Conservation (phyloP, 2,113 vertebrate species). For the Pachypanchax playfairii region DNA sequence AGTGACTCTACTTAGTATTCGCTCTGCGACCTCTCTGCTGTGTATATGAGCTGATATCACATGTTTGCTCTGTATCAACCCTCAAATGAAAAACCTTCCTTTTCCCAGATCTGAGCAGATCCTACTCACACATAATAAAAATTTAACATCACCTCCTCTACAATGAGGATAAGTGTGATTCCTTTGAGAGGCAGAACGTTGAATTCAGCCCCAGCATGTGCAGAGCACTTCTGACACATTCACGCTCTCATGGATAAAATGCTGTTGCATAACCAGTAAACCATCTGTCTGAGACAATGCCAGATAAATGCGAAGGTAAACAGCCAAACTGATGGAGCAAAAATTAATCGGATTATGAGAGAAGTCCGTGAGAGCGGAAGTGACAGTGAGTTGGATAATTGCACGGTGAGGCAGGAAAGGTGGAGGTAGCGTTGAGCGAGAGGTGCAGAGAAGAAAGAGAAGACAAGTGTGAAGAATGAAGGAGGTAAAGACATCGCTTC, state of each 20-base stretch:
- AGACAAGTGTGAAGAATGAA: not conserved
- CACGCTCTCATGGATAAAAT: conserved; percentile 52
- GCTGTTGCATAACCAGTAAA: conserved; percentile 53
- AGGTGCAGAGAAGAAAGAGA: not conserved
- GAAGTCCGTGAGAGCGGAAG: conserved; percentile 22
- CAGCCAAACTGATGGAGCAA: conserved; percentile 15
- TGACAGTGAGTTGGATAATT: conserved; percentile 37
- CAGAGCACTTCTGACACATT: conserved; percentile 47
- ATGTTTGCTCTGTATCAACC: conserved; percentile 43
- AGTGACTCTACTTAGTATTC: conserved; percentile 24
- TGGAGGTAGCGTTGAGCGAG: conserved; percentile 16
- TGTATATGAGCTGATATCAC: conserved; percentile 22
- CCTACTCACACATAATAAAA: conserved; percentile 61
- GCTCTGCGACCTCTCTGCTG: conserved; percentile 16
- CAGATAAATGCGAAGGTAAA: conserved; percentile 46
- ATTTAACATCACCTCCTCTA: conserved; percentile 32
- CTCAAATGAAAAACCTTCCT: conserved; percentile 47
- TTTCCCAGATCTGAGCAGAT: conserved; percentile 33
- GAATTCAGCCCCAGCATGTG: conserved; percentile 44
- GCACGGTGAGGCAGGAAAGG: conserved; percentile 23
- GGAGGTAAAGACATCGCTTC: not conserved
- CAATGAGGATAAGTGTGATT: conserved; percentile 55
- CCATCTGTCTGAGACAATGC: conserved; percentile 55
- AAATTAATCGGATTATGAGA: conserved; percentile 29
- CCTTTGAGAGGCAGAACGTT: conserved; percentile 46